These are phyloP conservation scores for Cettia cetti DNA, from an alignment of 2,113 vertebrate genomes.

Conservation along the genomic window DNA sequence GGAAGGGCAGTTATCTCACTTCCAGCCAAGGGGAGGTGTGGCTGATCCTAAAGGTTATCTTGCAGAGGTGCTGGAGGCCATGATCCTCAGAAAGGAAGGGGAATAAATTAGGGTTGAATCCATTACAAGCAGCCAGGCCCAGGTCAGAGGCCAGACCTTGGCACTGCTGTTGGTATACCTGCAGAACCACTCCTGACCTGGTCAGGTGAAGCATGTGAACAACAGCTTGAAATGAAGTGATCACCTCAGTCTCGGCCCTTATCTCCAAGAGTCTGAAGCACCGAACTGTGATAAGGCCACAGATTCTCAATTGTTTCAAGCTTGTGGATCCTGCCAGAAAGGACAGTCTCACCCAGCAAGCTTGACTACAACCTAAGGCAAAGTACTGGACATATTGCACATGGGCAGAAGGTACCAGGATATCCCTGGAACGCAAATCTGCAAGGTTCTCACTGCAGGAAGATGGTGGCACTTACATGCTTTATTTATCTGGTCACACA, in stretches of 20 bases:
- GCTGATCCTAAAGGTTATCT: background rate
- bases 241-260: background rate
- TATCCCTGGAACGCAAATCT: background rate
- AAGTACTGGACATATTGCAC: background rate
- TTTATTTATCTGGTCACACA: background rate
- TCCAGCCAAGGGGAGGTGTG: accelerated
- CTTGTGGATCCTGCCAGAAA: background rate
- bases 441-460: background rate
- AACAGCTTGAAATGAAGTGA: background rate
- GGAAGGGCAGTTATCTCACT: background rate
- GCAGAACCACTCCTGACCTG: background rate
- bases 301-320: background rate
- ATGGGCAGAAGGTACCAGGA: background rate
- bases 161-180: background rate
- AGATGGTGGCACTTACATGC: background rate
- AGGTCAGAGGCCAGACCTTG: background rate
- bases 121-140: background rate
- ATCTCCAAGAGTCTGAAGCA: background rate
- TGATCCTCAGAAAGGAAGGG: background rate
- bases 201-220: background rate
- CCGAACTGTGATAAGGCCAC: background rate
- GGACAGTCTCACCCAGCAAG: background rate
- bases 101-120: background rate
- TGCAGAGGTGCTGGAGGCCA: background rate
- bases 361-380: background rate